phyloP scores from a whole-genome alignment of 1,140 invertebrate species.

The Uloborus diversus region DNA sequence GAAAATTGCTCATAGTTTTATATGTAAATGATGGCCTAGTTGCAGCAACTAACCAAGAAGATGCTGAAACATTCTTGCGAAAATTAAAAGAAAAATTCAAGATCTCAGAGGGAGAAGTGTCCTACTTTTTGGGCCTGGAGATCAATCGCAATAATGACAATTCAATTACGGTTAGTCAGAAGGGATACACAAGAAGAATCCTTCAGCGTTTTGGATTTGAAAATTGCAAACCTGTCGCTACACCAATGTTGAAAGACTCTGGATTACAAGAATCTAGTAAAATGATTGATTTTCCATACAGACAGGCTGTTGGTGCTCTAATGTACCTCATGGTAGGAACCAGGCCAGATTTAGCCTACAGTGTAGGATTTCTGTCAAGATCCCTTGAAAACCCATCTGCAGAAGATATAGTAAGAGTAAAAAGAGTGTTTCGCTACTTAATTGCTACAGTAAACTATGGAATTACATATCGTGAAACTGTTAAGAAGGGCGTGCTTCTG shows the following conservation, averaged over 20 bases:
- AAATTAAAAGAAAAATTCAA: slow-evolving; percentile 37
- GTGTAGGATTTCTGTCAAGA: slow-evolving; percentile 60
- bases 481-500: not conserved
- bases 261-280: not conserved
- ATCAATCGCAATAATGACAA: not conserved
- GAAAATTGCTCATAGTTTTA: not conserved
- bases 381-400: slow-evolving; percentile 4
- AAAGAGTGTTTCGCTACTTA: slow-evolving; percentile 66
- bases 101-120: not conserved
- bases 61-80: not conserved
- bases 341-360: slow-evolving; percentile 67
- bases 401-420: slow-evolving; percentile 64
- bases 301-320: slow-evolving; percentile 59
- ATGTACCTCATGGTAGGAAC: slow-evolving; percentile 66
- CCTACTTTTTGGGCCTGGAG: slow-evolving; percentile 38
- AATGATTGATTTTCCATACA: slow-evolving; percentile 39
- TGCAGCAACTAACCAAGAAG: too few species aligned
- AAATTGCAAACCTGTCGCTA: slow-evolving; percentile 40
- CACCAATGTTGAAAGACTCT: slow-evolving; percentile 9
- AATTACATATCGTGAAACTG: not conserved
- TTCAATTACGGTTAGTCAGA: slow-evolving; percentile 38
- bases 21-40: slow-evolving; percentile 58
- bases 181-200: slow-evolving; percentile 24
- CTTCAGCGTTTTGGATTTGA: slow-evolving; percentile 53
- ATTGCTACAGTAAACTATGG: slow-evolving; percentile 61